Evolutionary conservation across 1,140 invertebrate species (phyloP), one percentile per base, ranked within the genome.

Genomic region (Philotrypesis tridentata): DNA sequence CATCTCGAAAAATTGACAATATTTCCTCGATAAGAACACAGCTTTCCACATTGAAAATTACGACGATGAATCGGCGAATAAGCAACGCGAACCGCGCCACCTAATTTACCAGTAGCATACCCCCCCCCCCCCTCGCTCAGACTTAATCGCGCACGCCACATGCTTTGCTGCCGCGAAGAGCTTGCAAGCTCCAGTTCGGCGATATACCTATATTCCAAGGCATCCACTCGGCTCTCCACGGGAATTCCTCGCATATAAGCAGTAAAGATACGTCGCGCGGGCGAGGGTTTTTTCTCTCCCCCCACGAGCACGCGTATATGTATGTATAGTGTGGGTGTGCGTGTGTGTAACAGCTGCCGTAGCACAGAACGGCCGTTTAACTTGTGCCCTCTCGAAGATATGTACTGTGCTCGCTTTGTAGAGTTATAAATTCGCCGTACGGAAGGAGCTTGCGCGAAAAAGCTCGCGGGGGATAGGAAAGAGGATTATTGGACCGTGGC

Each of bases 401-500:
- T 29, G 25, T 14, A 65, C 17, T 12, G 61, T 25, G 2, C 23
- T 12, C 31, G 21, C 25, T n/a, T n/a, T n/a, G n/a, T n/a, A 43
- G 61, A 17, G 79, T 67, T 74, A 80, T 80, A 80, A 74, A 80
- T 74, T 48, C 60, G 17, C 25, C 4, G 27, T 27, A 0, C 60
- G 31, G 23, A 21, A 73, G n/a, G 37, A 17, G 25, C 68, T 21
- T 33, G 23, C 23, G 17, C 29, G 33, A 21, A 48, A 48, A 14
- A 21, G 55, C 23, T 33, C 23, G 31, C 14, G n/a, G 55, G 23
- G 27, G 21, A 43, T n/a, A 33, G 72, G 72, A 63, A 37, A 40
- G 60, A 75, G 33, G 73, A 75, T 75, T 37, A 75, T 75, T 75
- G 73, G 73, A 75, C 73, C 73, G 73, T 75, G 48, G 40, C 72